Base-by-base conservation (phyloP, 2,113 vertebrate species). In the Pycnonotus jocosus region DNA sequence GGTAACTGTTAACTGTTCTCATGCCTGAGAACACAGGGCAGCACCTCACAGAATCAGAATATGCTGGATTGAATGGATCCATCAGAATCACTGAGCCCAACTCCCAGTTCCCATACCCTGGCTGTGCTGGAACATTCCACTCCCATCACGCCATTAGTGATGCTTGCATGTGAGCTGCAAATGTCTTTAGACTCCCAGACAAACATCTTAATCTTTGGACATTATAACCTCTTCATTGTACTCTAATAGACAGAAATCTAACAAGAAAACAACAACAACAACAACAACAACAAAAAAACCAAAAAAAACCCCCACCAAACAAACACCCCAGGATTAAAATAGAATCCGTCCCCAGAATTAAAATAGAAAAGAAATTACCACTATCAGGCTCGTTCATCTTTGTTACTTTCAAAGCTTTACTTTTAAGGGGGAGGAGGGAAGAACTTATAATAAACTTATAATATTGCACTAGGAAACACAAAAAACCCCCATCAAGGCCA, bases 1-100 rank as follows among this genome's bases (percentile, higher is more conserved):
- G 61, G 44, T 38, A 54, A 57, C 21, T 53, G 74, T 54, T 81
- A 54, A 57, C 21, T 53, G 74, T 54, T 81, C 81, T 90, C 51
- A 48, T 33, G 25, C 47, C 76, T 69, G 92, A 94, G 78, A 93
- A 68, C 42, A 91, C 81, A 74, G 69, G 60, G 83, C 72, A 88
- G 61, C 86, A 50, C 70, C 81, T 64, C 15, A 24, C 15, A 50
- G 31, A 35, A 35, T 4, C 25, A 57, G 16, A 31, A 68, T 3
- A 1, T 18, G 53, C 62, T 37, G 61, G 23, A 23, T 27, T 58
- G 25, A 15, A 22, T 25, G 83, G 45, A 10, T 6, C 45, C 53
- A 12, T 4, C 18, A 22, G 37, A 18, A 27, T 12, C 25, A 14
- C 31, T 11, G 25, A 21, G 14, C n/a, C 31, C 61, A 58, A 1